Evolutionary conservation across 2,797 vertebrate species (phyloP), one percentile per base, ranked within the genome.

Genomic region (Pogonophryne albipinna): DNA sequence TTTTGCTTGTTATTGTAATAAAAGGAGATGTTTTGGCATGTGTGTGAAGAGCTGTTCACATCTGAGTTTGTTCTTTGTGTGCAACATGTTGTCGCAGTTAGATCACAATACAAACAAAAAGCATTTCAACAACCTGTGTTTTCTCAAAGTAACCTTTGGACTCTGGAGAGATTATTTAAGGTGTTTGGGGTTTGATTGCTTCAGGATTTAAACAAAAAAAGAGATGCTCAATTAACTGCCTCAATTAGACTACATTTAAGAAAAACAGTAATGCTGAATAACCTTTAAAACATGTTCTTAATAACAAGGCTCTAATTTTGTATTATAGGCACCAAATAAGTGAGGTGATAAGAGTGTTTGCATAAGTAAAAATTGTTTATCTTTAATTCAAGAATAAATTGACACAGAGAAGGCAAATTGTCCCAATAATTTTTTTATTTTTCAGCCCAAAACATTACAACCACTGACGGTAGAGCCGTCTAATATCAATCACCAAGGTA

Each of bases 401-500:
- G 6, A 72, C 52, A 80, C 51, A 72, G 53, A 69, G 38, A 74
- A 27, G 4, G 44, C 38, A 74, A 53, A 78, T 14, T 23, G 53
- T 64, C 12, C 4, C 6, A 74, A 6, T 57, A 66, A 76, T 92
- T 87, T 84, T 38, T 90, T 82, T 91, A 0, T 42, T 58, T 74
- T 77, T 75, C 10, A 51, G n/a, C 11, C 13, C 51, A 60, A 63
- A 71, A 65, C 10, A 8, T 79, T 68, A 71, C 62, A 76, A 4
- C 27, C 42, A 19, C 31, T 66, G 31, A 78, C 34, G 67, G 50
- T 52, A 71, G 17, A 66, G 34, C 41, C 31, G 62, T 60, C 19
- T 23, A 19, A 63, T 50, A 49, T 59, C 50, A 62, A 58, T 87
- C 62, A 94, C 93, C 93, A 95, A 2, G 92, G 91, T 45, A 94